Evolutionary conservation across 1,140 invertebrate genomes (phyloP), one percentile per base, ranked within the genome.

Genomic region (Drosophila tropicalis): DNA sequence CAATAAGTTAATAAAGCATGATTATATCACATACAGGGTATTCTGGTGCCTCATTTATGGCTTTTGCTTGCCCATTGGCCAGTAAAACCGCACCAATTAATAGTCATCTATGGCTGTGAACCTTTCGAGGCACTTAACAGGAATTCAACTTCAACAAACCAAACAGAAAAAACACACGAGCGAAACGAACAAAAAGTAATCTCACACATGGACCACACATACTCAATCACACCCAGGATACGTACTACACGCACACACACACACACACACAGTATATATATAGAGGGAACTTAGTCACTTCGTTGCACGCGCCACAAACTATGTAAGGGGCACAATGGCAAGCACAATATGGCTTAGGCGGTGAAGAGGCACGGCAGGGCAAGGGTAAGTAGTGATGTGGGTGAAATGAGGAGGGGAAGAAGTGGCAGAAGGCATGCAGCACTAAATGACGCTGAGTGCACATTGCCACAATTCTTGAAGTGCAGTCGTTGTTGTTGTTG

Each of bases 361-460:
- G 7, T 3, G 2, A 17, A 15, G n/a, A 17, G 44, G 44, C 44
- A 47, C 0, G n/a, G 44, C 6, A 19, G 7, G 34, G 10, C 34
- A 36, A 12, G 34, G 15, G 29, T 3, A 29, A 29, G 29, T 47
- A 17, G 5, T 17, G 15, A 25, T 3, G 22, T 4, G 3, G 22
- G 22, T 25, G 22, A 25, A 3, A 25, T 25, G 15, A 15, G 10
- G 40, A 32, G 55, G 55, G 58, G 13, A 51, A 54, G 63, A 41
- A 54, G 12, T 39, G 36, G 3, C 2, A 13, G 12, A 2, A 5
- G 67, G 74, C 67, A 71, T 76, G 79, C 34, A 17, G 56, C 79
- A 70, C 76, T 83, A 83, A 83, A 84, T 84, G 81, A 84, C 78
- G 76, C 76, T 84, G 81, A 83, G 80, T 83, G 76, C 81, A 83